Conservation (phyloP, 2,888 invertebrate genomes). For the Tryphoninae sp. region DNA sequence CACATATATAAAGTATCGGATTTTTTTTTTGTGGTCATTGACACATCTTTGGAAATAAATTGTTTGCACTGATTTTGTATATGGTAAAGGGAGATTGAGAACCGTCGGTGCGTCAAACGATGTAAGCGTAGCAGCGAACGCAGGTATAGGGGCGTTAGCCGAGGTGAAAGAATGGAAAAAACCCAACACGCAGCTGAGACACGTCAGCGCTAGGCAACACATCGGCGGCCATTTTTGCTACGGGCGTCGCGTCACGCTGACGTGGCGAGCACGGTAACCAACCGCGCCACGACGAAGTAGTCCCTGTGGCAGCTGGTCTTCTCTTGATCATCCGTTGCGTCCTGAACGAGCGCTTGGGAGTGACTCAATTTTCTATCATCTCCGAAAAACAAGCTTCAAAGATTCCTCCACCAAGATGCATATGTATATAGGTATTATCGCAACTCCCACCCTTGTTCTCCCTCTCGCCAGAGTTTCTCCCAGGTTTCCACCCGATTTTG, state of each 20-base stretch:
- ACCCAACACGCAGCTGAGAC: background rate
- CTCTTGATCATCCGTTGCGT: constrained; percentile 14
- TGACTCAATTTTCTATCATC: constrained; percentile 17
- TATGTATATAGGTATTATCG: constrained; percentile 44
- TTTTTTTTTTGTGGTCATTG: background rate
- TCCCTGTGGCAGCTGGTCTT: constrained; percentile 16
- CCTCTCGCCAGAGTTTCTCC: constrained; percentile 57
- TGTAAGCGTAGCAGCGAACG: constrained; percentile 3
- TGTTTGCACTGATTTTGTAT: background rate
- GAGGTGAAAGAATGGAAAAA: constrained; percentile 5
- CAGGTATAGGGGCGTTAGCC: constrained; percentile 26
- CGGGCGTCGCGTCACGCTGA: constrained; percentile 33
- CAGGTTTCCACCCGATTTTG: constrained; percentile 50
- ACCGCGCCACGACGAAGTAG: constrained; percentile 55
- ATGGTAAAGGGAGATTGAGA: too few relatives aligned
- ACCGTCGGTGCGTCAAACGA: background rate
- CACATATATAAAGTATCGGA: background rate
- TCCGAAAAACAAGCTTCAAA: constrained; percentile 24
- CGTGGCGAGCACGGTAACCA: constrained; percentile 57
- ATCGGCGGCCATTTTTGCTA: constrained; percentile 56
- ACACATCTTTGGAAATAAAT: background rate
- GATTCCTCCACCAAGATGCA: constrained; percentile 19
- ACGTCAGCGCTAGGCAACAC: constrained; percentile 27
- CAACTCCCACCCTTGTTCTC: constrained; percentile 61
- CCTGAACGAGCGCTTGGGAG: constrained; percentile 17